Percentiles rank a stretch among this genome's conserved stretches.
These are phyloP conservation scores for Acanthosepion lycidas DNA, from an alignment of 2,888 invertebrate species.

Conservation along the genomic window DNA sequence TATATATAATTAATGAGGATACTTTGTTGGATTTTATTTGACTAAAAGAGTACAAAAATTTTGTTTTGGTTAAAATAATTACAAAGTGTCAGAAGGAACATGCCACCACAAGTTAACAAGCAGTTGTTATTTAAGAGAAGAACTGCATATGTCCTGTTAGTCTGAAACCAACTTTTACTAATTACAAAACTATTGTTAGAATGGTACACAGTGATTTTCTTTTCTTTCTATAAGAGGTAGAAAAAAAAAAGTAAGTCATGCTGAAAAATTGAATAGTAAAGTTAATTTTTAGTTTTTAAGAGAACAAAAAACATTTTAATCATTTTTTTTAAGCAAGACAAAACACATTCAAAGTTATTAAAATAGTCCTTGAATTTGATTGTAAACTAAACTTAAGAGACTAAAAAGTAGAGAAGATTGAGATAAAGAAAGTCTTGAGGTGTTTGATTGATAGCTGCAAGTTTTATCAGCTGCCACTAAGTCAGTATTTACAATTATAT, in stretches of 20 bases:
- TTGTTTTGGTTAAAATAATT: neutral
- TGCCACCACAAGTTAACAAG: neutral
- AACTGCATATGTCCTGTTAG: neutral
- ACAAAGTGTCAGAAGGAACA: neutral
- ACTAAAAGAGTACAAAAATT: neutral
- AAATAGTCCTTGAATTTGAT: neutral
- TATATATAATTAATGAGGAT: neutral
- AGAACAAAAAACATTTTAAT: neutral
- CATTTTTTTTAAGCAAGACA: neutral
- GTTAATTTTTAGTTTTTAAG: neutral
- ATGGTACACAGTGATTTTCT: neutral
- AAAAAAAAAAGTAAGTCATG: neutral
- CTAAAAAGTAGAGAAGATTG: neutral
- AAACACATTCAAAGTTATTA: neutral
- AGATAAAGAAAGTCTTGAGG: neutral
- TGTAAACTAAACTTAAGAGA: neutral
- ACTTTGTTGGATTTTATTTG: neutral
- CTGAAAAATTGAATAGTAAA: neutral
- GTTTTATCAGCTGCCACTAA: neutral
- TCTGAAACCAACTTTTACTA: conserved; percentile 21
- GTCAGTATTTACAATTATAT: neutral
- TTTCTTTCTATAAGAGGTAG: neutral
- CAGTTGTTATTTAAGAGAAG: neutral
- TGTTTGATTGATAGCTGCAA: neutral
- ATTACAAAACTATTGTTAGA: neutral